Percentiles rank a stretch among this genome's conserved stretches.
Evolutionary conservation across 2,888 invertebrate genomes (phyloP).

Genomic region (Lithosia quadra): DNA sequence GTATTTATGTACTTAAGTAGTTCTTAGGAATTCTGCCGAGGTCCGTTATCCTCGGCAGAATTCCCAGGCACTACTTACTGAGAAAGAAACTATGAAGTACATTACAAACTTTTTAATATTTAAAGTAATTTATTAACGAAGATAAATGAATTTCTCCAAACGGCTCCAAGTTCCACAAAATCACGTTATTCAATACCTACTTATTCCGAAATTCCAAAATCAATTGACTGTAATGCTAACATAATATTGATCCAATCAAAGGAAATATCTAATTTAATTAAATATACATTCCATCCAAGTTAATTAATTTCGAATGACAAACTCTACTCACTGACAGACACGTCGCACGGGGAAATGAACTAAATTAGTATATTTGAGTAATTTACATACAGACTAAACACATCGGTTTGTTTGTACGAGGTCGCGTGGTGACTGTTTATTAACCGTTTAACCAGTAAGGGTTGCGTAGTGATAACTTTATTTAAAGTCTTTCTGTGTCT

Average conservation of each 20-base stretch:
- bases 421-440: conserved; percentile 33
- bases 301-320: not conserved
- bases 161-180: not conserved
- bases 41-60: too few species aligned
- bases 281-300: not conserved
- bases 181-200: not conserved
- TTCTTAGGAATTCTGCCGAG: not conserved
- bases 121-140: too few species aligned
- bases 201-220: not conserved
- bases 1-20: too few species aligned
- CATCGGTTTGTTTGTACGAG: conserved; percentile 15
- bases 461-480: conserved; percentile 31
- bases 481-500: conserved; percentile 34
- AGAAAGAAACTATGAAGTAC: too few species aligned
- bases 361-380: conserved; percentile 3
- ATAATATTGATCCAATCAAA: not conserved
- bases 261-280: conserved; percentile 2
- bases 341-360: not conserved
- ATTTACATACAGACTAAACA: conserved; percentile 2
- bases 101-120: too few species aligned
- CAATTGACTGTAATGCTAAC: not conserved
- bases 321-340: not conserved
- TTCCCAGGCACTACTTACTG: not conserved
- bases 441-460: conserved; percentile 34
- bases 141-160: not conserved